These are phyloP conservation scores for Aythya baeri DNA, from an alignment of 2,113 vertebrate genomes.

Conservation along the genomic window DNA sequence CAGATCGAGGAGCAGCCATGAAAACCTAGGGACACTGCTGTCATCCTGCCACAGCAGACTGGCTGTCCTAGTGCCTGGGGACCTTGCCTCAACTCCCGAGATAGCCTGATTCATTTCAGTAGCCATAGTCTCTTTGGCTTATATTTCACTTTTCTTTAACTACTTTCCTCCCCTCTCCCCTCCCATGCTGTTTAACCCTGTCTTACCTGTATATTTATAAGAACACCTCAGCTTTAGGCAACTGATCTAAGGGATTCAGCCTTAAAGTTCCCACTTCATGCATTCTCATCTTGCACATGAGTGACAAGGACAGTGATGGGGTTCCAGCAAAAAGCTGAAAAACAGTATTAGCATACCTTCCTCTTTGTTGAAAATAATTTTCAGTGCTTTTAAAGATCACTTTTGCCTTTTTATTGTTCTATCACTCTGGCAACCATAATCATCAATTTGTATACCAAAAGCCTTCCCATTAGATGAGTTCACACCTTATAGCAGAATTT, in stretches of 20 bases:
- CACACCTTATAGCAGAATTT: not conserved
- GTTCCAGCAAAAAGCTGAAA: not conserved
- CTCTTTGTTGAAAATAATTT: not conserved
- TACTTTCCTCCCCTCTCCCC: not conserved
- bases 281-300: not conserved
- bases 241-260: not conserved
- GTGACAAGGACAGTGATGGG: not conserved
- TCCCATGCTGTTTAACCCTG: not conserved
- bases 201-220: not conserved
- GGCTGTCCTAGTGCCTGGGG: fast-evolving
- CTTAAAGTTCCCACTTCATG: not conserved
- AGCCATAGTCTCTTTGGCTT: not conserved
- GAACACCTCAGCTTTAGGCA: not conserved
- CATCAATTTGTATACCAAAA: not conserved
- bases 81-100: fast-evolving
- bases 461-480: not conserved
- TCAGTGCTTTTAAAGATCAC: not conserved
- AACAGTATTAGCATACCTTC: not conserved
- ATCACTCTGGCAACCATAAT: not conserved
- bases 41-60: not conserved
- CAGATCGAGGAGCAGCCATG: not conserved
- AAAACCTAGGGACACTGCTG: not conserved
- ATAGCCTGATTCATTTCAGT: not conserved
- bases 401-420: not conserved
- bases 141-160: not conserved